Base-by-base conservation (phyloP, 53 echinoderm and acorn worm species). In the Apostichopus leukothele region DNA sequence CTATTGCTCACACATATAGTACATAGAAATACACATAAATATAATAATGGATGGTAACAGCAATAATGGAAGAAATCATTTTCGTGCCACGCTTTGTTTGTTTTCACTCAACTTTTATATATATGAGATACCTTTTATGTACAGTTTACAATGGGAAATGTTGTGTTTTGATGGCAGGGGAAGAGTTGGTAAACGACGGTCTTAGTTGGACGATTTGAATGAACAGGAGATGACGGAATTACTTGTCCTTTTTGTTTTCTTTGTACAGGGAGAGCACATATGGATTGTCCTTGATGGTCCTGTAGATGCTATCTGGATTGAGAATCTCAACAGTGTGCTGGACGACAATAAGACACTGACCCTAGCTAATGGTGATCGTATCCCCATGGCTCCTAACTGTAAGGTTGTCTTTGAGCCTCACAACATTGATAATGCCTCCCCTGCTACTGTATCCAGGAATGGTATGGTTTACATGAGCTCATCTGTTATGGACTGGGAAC, bases 391-490 rank as follows among this genome's bases (percentile, higher is more conserved):
- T 5, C 98, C 98, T 1, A 95, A 91, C 91, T 98, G 98, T 67
- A 98, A 98, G 91, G 90, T 98, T 67, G 88, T 96, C 87, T 98
- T 98, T 90, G 96, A 96, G 90, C 95, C 95, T 13, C 98, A 98
- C 60, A 98, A 98, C 94, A 98, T 98, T 68, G 98, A 98, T 90
- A 98, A 98, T 51, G 98, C 98, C 50, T 98, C 98, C 0, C 98
- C 98, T 11, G 98, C 98, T 14, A 98, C 98, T 1, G 98, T 98
- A 57, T 98, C 98, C 7, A 90, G 98, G 20, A 98, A 96, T 74
- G 98, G 98, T 83, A 98, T 98, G 98, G 98, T 98, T 55, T 98
- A 94, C 87, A 98, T 98, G 98, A 98, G 98, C 52, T 93, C 93
- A 7, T 96, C 98, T 39, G 93, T 99, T 89, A 98, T 98, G 98